Percentiles rank a stretch among this genome's conserved stretches.
phyloP scores from a whole-genome alignment of 2,797 vertebrate genomes.

The Alca torda region DNA sequence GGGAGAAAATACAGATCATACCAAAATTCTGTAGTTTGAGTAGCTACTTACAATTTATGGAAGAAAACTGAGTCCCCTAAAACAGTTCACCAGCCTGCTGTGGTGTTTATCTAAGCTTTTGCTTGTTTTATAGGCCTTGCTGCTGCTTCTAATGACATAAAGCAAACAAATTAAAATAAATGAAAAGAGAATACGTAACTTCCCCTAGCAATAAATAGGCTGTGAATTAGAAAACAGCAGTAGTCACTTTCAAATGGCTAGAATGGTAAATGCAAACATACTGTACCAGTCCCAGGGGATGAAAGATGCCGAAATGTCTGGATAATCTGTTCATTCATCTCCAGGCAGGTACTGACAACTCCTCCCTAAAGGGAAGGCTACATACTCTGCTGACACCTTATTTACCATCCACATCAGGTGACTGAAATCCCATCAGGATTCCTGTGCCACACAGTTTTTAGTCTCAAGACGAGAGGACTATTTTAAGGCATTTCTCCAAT shows the following conservation, averaged over 20 bases:
- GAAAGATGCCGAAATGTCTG: not conserved
- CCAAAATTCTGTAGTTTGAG: not conserved
- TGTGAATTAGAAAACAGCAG: not conserved
- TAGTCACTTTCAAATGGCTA: not conserved
- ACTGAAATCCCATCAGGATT: not conserved
- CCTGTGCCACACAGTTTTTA: not conserved
- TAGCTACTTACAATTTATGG: not conserved
- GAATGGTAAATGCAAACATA: not conserved
- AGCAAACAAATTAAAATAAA: not conserved
- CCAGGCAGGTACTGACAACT: constrained; percentile 1
- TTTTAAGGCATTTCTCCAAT: not conserved
- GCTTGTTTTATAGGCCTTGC: not conserved
- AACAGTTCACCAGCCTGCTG: not conserved
- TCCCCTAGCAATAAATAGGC: not conserved
- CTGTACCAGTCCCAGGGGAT: not conserved
- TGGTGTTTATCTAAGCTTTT: not conserved
- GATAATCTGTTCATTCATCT: not conserved
- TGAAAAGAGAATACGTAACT: not conserved
- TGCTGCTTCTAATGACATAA: not conserved
- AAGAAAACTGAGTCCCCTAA: not conserved
- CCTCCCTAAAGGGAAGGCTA: not conserved
- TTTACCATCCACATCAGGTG: not conserved
- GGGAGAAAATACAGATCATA: not conserved
- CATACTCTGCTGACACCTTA: not conserved
- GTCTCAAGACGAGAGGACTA: not conserved